phyloP scores from a whole-genome alignment of 2,797 vertebrate species.

The Coreius guichenoti region DNA sequence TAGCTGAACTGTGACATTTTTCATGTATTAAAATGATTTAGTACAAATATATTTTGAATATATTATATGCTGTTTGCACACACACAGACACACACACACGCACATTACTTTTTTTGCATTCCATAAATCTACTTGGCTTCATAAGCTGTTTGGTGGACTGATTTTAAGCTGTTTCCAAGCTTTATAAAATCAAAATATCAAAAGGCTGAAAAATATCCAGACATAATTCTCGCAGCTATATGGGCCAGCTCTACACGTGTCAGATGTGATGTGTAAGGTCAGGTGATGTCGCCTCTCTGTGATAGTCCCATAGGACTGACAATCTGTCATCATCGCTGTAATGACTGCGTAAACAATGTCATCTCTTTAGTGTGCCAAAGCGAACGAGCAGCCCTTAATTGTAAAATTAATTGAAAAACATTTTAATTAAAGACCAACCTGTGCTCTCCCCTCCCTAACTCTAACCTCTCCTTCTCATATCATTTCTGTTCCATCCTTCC shows the following conservation, averaged over 20 bases:
- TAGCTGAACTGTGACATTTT: background rate
- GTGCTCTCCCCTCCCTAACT: slow-evolving; percentile 59
- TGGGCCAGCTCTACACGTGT: background rate
- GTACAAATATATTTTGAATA: background rate
- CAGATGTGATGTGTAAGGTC: slow-evolving; percentile 64
- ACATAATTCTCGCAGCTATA: background rate
- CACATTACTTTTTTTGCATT: background rate
- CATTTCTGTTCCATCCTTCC: background rate
- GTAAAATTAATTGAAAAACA: slow-evolving; percentile 83
- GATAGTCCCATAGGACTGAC: slow-evolving; percentile 69
- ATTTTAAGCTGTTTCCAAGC: background rate
- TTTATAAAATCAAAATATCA: background rate
- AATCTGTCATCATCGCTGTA: slow-evolving; percentile 82
- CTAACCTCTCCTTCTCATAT: slow-evolving; percentile 59
- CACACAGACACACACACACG: too few relatives aligned
- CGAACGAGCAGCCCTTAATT: slow-evolving; percentile 80
- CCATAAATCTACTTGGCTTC: background rate
- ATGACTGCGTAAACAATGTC: slow-evolving; percentile 77
- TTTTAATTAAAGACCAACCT: slow-evolving; percentile 81
- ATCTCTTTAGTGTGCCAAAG: slow-evolving; percentile 76
- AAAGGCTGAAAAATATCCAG: background rate
- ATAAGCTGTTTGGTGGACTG: background rate
- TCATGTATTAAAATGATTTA: background rate
- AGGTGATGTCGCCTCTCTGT: slow-evolving; percentile 75
- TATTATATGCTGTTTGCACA: background rate